phyloP scores from a whole-genome alignment of 2,113 vertebrate genomes.

The Saccopteryx bilineata region DNA sequence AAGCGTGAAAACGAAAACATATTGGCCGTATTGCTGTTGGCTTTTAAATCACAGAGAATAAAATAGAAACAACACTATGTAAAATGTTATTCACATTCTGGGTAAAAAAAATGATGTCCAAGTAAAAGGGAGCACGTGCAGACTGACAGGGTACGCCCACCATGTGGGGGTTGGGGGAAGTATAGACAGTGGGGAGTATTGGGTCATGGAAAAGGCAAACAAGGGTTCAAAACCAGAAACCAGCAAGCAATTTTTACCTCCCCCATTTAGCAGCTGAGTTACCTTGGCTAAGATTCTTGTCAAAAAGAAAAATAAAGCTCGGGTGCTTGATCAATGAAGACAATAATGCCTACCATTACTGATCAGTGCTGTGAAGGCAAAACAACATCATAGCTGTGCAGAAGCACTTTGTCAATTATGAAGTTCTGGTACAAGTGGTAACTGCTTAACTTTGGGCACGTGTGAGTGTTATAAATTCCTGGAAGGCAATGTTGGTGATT shows the following conservation, averaged over 20 bases:
- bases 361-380: neutral
- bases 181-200: neutral
- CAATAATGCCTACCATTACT: neutral
- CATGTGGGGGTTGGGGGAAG: fast-evolving
- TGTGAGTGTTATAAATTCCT: neutral
- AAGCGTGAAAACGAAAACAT: conserved; percentile 32
- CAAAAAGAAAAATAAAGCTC: conserved; percentile 21
- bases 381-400: neutral
- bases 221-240: neutral
- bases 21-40: neutral
- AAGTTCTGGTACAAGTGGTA: neutral
- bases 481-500: neutral
- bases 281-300: neutral
- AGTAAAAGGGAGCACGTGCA: neutral
- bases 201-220: neutral
- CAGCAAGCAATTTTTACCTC: neutral
- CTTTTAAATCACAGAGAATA: conserved; percentile 64
- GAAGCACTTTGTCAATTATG: neutral
- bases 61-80: conserved; percentile 29
- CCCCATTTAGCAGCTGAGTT: conserved; percentile 14
- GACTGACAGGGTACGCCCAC: neutral
- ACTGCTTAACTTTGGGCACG: neutral
- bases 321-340: conserved; percentile 32
- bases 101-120: neutral
- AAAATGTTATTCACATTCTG: conserved; percentile 46